Evolutionary conservation across 2,888 invertebrate species (phyloP).

Genomic region (Tanytarsus gracilentus): DNA sequence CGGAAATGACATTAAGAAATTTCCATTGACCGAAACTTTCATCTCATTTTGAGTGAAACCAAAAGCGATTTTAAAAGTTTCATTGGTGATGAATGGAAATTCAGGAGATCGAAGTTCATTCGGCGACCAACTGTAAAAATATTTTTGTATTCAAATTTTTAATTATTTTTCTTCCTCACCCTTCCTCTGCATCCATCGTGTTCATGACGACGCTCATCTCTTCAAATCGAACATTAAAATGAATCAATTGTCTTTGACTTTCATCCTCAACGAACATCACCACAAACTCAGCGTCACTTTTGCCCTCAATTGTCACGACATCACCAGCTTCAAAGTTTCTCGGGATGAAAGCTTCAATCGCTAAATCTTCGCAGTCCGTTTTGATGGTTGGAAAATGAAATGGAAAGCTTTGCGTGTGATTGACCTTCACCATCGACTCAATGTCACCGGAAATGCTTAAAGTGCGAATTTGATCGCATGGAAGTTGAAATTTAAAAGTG

Average conservation of each 20-base stretch:
- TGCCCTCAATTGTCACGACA: constrained; percentile 40
- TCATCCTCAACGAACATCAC: constrained; percentile 40
- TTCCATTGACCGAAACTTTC: constrained; percentile 41
- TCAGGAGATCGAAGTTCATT: constrained; percentile 40
- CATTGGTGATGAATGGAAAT: constrained; percentile 41
- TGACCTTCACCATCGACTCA: constrained; percentile 41
- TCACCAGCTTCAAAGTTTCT: constrained; percentile 40
- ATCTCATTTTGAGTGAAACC: constrained; percentile 41
- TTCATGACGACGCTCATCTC: constrained; percentile 40
- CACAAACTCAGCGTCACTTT: constrained; percentile 40
- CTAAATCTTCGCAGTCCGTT: constrained; percentile 35
- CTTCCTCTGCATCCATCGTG: constrained; percentile 39
- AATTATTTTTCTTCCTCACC: constrained; percentile 34
- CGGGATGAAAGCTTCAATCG: constrained; percentile 41
- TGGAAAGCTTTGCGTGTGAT: constrained; percentile 41
- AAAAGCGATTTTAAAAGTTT: constrained; percentile 41
- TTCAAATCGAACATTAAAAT: constrained; percentile 41
- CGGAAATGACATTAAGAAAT: constrained; percentile 37
- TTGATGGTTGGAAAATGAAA: constrained; percentile 42
- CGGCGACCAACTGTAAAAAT: constrained; percentile 1
- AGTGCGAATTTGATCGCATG: constrained; percentile 35
- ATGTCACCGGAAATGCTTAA: constrained; percentile 40
- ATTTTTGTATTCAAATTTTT: background rate
- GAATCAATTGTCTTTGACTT: constrained; percentile 40
- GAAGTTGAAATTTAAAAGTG: constrained; percentile 38